phyloP scores from a whole-genome alignment of 2,113 vertebrate genomes.

The Empidonax traillii region DNA sequence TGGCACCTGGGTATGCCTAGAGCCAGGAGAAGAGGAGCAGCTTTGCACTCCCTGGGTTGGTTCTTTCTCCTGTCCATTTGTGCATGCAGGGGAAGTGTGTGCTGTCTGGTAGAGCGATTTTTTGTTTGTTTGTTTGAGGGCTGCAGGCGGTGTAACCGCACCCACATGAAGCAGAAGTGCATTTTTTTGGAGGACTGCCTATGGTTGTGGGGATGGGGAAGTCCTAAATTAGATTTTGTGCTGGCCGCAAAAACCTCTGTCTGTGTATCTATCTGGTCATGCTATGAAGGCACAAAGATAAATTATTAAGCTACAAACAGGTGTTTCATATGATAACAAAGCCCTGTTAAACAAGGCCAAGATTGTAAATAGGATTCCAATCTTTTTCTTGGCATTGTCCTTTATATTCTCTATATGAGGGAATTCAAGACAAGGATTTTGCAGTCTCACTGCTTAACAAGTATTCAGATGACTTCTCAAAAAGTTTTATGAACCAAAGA shows the following conservation, averaged over 20 bases:
- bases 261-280: background rate
- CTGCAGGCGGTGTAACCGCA: background rate
- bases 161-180: background rate
- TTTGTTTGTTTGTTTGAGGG: background rate
- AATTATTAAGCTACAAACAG: background rate
- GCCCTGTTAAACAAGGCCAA: background rate
- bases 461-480: background rate
- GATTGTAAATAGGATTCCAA: background rate
- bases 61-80: background rate
- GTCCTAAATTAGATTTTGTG: slow-evolving; percentile 15
- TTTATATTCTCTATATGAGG: background rate
- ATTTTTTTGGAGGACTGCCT: background rate
- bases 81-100: background rate
- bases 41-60: background rate
- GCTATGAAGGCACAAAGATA: background rate
- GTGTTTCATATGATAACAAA: background rate
- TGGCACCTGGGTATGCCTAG: background rate
- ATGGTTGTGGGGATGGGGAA: background rate
- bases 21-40: background rate
- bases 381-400: background rate
- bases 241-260: background rate
- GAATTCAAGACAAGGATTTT: background rate
- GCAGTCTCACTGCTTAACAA: background rate
- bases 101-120: fast-evolving
- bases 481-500: background rate